Conservation (phyloP, 2,113 vertebrate genomes). For the Lamprotornis superbus region DNA sequence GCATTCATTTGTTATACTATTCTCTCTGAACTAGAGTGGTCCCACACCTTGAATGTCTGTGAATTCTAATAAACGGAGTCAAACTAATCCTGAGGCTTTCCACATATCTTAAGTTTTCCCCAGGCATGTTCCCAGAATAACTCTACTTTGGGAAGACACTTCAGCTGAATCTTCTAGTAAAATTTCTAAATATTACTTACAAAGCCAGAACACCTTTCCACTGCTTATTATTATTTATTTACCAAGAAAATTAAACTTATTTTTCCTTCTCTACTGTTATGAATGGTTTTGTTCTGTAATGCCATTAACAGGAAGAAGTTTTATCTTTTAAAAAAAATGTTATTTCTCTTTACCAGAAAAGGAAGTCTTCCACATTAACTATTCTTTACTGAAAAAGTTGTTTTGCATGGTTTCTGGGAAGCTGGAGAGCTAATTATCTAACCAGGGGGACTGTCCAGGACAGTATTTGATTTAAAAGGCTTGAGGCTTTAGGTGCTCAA, state of each 20-base stretch:
- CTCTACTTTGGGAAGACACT: conserved; percentile 38
- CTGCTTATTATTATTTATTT: conserved; percentile 10
- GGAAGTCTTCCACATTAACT: conserved; percentile 68
- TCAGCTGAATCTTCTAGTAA: conserved; percentile 15
- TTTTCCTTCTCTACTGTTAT: not conserved
- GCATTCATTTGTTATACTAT: conserved; percentile 62
- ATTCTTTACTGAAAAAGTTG: conserved; percentile 73
- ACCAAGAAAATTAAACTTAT: conserved; percentile 23
- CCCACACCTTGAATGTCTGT: conserved; percentile 23
- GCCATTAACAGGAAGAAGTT: conserved; percentile 24
- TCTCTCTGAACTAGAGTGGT: conserved; percentile 40
- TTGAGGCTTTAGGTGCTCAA: conserved; percentile 95
- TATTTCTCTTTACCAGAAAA: conserved; percentile 61
- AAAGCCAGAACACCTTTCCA: conserved; percentile 5
- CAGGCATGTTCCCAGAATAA: conserved; percentile 11
- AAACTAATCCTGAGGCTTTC: conserved; percentile 61
- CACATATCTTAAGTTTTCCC: conserved; percentile 17
- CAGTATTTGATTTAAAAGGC: conserved; percentile 96
- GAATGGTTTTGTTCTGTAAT: not conserved
- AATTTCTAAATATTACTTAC: conserved; percentile 35
- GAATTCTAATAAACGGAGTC: conserved; percentile 52
- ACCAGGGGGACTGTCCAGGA: conserved; percentile 86
- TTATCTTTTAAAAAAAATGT: conserved; percentile 36
- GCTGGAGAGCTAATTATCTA: conserved; percentile 90
- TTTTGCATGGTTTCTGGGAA: conserved; percentile 68